Base-by-base conservation (phyloP, 2,888 invertebrate species). In the Leptopilina myrica region DNA sequence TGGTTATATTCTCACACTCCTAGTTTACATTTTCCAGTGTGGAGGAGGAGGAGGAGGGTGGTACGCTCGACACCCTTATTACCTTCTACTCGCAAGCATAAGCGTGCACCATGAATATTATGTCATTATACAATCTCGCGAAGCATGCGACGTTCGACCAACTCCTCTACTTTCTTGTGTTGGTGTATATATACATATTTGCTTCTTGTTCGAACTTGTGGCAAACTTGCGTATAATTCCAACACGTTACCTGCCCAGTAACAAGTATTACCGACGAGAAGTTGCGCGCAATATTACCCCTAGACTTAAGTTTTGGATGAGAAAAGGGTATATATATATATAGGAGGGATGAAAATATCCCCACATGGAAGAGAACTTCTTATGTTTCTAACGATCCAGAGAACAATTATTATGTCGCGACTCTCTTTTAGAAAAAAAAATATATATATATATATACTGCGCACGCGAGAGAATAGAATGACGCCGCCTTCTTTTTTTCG, bases 61-160 rank as follows among this genome's bases (percentile, higher is more conserved):
- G 49, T 33, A 33, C 33, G 33, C 80, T 80, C 86, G 86, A 84
- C 88, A 87, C 89, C 88, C 89, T 89, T 87, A 89, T 89, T 90
- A 88, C 88, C 82, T 83, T 65, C 85, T 82, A 85, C 86, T 87
- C 85, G 87, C 86, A 82, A 86, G 86, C 87, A 85, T 85, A 86
- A 87, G 87, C 88, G 87, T 83, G 87, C 84, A 84, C 87, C 86
- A 88, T 88, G 89, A 90, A 90, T 91, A 91, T 91, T 91, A 91
- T 90, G 91, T 90, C 90, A 91, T 91, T 91, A 91, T 90, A 87
- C 88, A 91, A 90, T 91, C 91, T 90, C 86, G 87, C 84, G 86
- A 87, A 86, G 88, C 91, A 90, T 90, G 90, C 90, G 87, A 90
- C 86, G 85, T 83, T 82, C 79, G 78, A 81, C 76, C 81, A 59